Evolutionary conservation across 2,797 vertebrate genomes (phyloP).

Genomic region (Adrianichthys oophorus): DNA sequence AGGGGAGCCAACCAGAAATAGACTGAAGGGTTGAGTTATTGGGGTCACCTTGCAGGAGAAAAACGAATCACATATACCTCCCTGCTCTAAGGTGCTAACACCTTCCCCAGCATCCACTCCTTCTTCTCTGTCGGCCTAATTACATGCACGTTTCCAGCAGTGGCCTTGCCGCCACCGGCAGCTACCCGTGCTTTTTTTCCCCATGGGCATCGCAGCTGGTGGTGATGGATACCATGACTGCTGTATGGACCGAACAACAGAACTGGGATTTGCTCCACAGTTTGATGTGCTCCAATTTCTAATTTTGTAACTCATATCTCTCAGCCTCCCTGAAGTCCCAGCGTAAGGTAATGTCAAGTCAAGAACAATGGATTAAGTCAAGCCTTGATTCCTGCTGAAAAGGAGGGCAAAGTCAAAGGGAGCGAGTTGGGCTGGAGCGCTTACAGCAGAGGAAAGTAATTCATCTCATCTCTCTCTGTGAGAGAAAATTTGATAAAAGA

Average conservation of each 20-base stretch:
- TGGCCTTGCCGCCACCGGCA: constrained; percentile 66
- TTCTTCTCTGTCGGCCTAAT: constrained; percentile 85
- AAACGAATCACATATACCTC: constrained; percentile 77
- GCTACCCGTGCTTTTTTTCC: constrained; percentile 73
- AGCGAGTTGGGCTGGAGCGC: constrained; percentile 48
- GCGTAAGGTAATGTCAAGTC: constrained; percentile 82
- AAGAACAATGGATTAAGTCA: constrained; percentile 83
- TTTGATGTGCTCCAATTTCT: constrained; percentile 87
- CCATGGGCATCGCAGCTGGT: constrained; percentile 76
- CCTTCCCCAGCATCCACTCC: constrained; percentile 72
- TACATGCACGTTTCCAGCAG: constrained; percentile 80
- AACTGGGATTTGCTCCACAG: constrained; percentile 81
- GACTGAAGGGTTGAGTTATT: constrained; percentile 84
- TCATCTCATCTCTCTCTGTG: constrained; percentile 21
- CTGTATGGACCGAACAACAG: constrained; percentile 73
- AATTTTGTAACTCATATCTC: constrained; percentile 82
- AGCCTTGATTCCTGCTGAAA: constrained; percentile 71
- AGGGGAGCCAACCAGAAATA: constrained; percentile 80
- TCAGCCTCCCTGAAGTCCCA: constrained; percentile 73
- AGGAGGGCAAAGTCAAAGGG: constrained; percentile 73
- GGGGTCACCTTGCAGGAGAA: constrained; percentile 85
- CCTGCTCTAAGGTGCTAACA: constrained; percentile 78
- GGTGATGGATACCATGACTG: constrained; percentile 83
- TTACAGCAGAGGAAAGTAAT: constrained; percentile 25
- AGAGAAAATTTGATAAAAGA: constrained; percentile 7